Evolutionary conservation across 92 coral and sea anemone species (phyloP).

Genomic region (Palythoa grandis): DNA sequence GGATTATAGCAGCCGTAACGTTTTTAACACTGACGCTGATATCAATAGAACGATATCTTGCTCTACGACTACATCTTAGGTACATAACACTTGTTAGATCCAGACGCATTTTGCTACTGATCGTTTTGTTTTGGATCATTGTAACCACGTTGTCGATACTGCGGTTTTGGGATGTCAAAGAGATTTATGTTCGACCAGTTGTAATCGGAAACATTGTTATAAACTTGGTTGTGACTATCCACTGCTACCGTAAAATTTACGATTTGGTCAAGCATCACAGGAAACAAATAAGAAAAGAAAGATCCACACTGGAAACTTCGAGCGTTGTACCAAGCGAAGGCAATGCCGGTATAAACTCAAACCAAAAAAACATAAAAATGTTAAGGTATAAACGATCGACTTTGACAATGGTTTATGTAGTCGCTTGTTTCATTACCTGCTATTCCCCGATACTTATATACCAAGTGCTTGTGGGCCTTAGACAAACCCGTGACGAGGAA

Average conservation of each 20-base stretch:
- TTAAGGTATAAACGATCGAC: conserved; percentile 31
- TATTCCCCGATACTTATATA: conserved; percentile 27
- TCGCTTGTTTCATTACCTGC: conserved; percentile 6
- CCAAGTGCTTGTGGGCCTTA: conserved; percentile 24
- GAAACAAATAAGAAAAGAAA: conserved; percentile 16
- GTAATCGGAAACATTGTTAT: conserved; percentile 23
- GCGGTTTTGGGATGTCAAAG: conserved; percentile 33
- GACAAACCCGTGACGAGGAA: background rate
- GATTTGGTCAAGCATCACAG: conserved; percentile 26
- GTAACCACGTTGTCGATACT: conserved; percentile 7
- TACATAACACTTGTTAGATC: conserved; percentile 12
- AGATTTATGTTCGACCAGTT: conserved; percentile 31
- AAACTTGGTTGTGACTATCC: background rate
- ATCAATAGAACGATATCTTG: conserved; percentile 27
- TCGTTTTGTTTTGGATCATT: background rate
- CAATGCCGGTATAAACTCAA: background rate
- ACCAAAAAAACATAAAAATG: conserved; percentile 2
- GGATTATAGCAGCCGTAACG: conserved; percentile 23
- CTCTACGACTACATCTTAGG: conserved; percentile 19
- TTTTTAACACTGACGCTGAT: conserved; percentile 15
- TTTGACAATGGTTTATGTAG: conserved; percentile 30
- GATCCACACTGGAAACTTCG: background rate
- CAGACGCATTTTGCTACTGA: background rate
- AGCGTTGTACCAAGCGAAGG: background rate
- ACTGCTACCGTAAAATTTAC: conserved; percentile 35